phyloP scores from a whole-genome alignment of 1,140 invertebrate genomes.

The Drosophila bocki region DNA sequence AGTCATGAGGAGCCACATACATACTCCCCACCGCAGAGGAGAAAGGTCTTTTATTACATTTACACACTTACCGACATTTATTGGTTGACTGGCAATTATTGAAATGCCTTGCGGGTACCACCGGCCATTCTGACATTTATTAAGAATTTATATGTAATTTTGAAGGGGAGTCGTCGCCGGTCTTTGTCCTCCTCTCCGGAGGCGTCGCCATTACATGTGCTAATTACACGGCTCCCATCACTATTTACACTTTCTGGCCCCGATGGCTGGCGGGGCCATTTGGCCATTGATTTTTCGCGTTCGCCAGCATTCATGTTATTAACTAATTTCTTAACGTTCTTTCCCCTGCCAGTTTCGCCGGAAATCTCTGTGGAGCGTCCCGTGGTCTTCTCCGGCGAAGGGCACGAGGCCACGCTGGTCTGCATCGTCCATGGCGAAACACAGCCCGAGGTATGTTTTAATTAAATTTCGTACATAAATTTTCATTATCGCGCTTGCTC shows the following conservation, averaged over 20 bases:
- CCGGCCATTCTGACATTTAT: constrained; percentile 64
- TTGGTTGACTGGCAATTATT: constrained; percentile 68
- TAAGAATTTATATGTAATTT: constrained; percentile 81
- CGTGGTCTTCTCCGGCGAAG: constrained; percentile 89
- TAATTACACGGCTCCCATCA: constrained; percentile 55
- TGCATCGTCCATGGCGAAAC: constrained; percentile 89
- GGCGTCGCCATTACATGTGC: constrained; percentile 26
- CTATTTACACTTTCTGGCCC: constrained; percentile 25
- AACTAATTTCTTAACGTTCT: constrained; percentile 74
- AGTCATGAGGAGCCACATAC: not conserved
- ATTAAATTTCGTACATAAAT: constrained; percentile 83
- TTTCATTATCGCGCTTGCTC: constrained; percentile 74
- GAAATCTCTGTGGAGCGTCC: constrained; percentile 88
- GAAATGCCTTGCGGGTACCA: constrained; percentile 50
- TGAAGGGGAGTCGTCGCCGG: constrained; percentile 26
- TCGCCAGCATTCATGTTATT: constrained; percentile 49
- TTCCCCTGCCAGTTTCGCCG: constrained; percentile 86
- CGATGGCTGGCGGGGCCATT: constrained; percentile 21
- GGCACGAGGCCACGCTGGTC: constrained; percentile 88
- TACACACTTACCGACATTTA: constrained; percentile 55
- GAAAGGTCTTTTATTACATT: constrained; percentile 50
- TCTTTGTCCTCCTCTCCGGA: not conserved
- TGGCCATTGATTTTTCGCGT: constrained; percentile 52
- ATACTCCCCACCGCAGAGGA: not conserved
- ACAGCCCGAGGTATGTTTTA: constrained; percentile 87